Evolutionary conservation across 2,797 vertebrate genomes (phyloP).

Genomic region (Glyptemys insculpta): DNA sequence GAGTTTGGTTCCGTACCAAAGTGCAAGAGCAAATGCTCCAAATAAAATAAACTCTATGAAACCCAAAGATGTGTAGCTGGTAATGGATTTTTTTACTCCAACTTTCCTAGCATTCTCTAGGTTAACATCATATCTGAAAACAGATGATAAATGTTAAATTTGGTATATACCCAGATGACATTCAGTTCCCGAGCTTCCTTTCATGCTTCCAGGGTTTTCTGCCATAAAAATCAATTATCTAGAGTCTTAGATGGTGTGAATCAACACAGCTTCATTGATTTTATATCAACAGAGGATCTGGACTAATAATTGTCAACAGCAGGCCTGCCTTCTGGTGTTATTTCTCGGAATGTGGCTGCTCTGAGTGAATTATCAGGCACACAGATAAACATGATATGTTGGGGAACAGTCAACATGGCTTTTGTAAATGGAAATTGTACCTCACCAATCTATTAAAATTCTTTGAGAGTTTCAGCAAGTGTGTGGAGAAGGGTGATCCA

Average conservation of each 20-base stretch:
- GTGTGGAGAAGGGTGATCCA: too few relatives aligned
- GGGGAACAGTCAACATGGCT: too few relatives aligned
- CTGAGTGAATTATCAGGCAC: too few relatives aligned
- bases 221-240: background rate
- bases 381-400: too few relatives aligned
- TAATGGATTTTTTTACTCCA: conserved; percentile 83
- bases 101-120: conserved; percentile 77
- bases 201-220: background rate
- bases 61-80: conserved; percentile 79
- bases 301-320: background rate
- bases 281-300: too few relatives aligned
- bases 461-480: too few relatives aligned
- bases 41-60: conserved; percentile 82
- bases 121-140: conserved; percentile 81
- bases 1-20: conserved; percentile 87
- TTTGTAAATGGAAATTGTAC: too few relatives aligned
- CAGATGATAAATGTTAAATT: conserved; percentile 18
- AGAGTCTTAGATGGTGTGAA: background rate
- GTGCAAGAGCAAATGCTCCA: conserved; percentile 81
- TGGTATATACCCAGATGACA: background rate
- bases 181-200: background rate
- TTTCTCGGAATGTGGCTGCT: too few relatives aligned
- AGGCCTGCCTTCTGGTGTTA: too few relatives aligned
- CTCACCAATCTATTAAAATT: too few relatives aligned
- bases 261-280: too few relatives aligned